Base-by-base conservation (phyloP, 2,113 vertebrate genomes). In the Strix uralensis region DNA sequence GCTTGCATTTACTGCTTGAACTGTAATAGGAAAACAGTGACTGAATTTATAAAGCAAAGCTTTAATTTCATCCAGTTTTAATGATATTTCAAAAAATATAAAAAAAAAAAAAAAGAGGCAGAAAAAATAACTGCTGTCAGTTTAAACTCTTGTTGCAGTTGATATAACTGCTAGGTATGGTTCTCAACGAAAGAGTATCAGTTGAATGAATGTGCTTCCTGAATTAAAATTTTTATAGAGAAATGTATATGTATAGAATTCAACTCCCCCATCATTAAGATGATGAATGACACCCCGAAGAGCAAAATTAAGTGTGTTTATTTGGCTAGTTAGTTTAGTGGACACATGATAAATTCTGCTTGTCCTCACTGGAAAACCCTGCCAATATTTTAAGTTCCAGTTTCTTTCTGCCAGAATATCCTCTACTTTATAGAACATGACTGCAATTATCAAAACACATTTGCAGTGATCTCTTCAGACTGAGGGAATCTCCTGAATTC, bases 301-400 rank as follows among this genome's bases (percentile, higher is more conserved):
- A 93, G 79, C 65, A 93, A 91, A 97, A 89, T 94, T 91, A 92
- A 89, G 51, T 83, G 79, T 49, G 66, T 94, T 97, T 94, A 93
- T 95, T 96, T 93, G 65, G 40, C 59, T 88, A 85, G 66, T 91
- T 93, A 92, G 52, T 69, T 95, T 80, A 90, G 38, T 61, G 27
- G 88, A 81, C 59, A 86, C 17, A 89, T 78, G 92, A 94, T 81
- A 87, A 95, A 96, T 96, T 91, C 51, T 66, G 10, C 36, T 81
- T 90, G 38, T 88, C 73, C 92, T 85, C 59, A 52, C 69, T 79
- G 57, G 70, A 88, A 95, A 91, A 70, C 29, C 22, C 58, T 51
- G 36, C 40, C 86, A 85, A 58, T 75, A 89, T 65, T 91, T 90
- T 72, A 90, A 88, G 83, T 62, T 66, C 30, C 79, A 47, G 40